These are phyloP conservation scores for Drosophila picticornis DNA, from an alignment of 2,888 invertebrate species.

Conservation along the genomic window DNA sequence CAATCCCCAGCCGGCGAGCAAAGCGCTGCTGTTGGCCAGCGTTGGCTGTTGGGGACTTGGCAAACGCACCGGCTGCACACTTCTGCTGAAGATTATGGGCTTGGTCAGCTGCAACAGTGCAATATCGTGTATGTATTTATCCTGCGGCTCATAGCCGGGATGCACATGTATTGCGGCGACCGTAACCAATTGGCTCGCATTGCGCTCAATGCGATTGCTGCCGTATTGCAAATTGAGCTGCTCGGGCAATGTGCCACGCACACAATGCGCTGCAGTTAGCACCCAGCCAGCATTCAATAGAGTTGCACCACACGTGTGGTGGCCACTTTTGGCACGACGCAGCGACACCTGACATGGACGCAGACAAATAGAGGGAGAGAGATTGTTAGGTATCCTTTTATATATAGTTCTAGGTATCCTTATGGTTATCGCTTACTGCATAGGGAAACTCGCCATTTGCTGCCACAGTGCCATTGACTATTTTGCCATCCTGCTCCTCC, in stretches of 20 bases:
- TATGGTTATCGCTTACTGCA: slow-evolving; percentile 65
- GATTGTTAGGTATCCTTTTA: background rate
- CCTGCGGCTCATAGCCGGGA: slow-evolving; percentile 71
- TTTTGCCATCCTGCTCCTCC: slow-evolving; percentile 57
- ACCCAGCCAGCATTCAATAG: slow-evolving; percentile 81
- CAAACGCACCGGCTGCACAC: slow-evolving; percentile 73
- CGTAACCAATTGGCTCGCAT: slow-evolving; percentile 67
- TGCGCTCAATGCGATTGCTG: slow-evolving; percentile 64
- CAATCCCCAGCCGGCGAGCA: slow-evolving; percentile 84
- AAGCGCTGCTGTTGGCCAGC: slow-evolving; percentile 60
- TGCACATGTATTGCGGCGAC: slow-evolving; percentile 75
- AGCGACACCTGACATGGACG: slow-evolving; percentile 68
- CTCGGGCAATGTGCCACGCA: slow-evolving; percentile 54
- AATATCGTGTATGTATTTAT: slow-evolving; percentile 78
- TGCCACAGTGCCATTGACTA: slow-evolving; percentile 82
- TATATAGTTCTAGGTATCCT: background rate
- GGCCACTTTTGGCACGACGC: slow-evolving; percentile 69
- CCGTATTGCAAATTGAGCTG: slow-evolving; percentile 81
- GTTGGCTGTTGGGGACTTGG: slow-evolving; percentile 68
- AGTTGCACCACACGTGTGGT: slow-evolving; percentile 82
- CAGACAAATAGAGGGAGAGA: background rate
- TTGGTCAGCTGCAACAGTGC: slow-evolving; percentile 75
- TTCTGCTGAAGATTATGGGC: slow-evolving; percentile 51
- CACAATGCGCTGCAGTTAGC: slow-evolving; percentile 84
- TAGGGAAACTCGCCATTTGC: slow-evolving; percentile 78